These are phyloP conservation scores for Corythucha ciliata DNA, from an alignment of 2,888 invertebrate genomes.

Conservation along the genomic window DNA sequence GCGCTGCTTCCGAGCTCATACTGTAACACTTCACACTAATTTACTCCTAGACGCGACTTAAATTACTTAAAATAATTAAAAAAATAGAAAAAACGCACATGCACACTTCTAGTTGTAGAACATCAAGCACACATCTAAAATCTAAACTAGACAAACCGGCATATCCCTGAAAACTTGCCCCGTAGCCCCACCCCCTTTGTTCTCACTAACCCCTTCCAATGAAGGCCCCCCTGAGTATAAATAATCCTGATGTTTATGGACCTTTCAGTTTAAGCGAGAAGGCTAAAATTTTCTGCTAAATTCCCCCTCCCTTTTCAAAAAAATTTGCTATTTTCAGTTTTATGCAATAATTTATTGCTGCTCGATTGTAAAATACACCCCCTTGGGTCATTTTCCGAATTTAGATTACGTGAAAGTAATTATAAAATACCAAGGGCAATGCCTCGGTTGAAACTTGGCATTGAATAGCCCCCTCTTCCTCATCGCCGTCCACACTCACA, in stretches of 20 bases:
- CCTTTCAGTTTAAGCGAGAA: neutral
- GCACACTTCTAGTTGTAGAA: too few relatives aligned
- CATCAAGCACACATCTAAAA: slow-evolving; percentile 17
- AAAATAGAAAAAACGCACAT: too few relatives aligned
- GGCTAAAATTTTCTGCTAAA: neutral
- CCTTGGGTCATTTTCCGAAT: too few relatives aligned
- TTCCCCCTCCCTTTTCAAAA: too few relatives aligned
- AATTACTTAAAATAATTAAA: neutral
- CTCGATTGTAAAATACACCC: too few relatives aligned
- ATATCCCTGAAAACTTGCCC: neutral
- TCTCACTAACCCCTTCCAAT: slow-evolving; percentile 9
- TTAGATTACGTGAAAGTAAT: too few relatives aligned
- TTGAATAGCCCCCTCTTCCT: slow-evolving; percentile 22
- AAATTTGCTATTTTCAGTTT: too few relatives aligned
- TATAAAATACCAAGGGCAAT: slow-evolving; percentile 1
- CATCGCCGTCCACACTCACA: slow-evolving; percentile 6
- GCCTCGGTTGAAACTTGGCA: neutral
- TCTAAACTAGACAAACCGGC: slow-evolving; percentile 24
- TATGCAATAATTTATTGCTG: too few relatives aligned
- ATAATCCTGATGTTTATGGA: slow-evolving; percentile 25
- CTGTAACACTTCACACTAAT: neutral
- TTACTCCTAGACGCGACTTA: neutral
- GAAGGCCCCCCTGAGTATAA: slow-evolving; percentile 19
- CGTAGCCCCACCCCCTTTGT: slow-evolving; percentile 16
- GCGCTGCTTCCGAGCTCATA: slow-evolving; percentile 32